Percentiles rank a stretch among this genome's conserved stretches.
Conservation (phyloP, 1,140 invertebrate species). For the Lasioglossum albipes region DNA sequence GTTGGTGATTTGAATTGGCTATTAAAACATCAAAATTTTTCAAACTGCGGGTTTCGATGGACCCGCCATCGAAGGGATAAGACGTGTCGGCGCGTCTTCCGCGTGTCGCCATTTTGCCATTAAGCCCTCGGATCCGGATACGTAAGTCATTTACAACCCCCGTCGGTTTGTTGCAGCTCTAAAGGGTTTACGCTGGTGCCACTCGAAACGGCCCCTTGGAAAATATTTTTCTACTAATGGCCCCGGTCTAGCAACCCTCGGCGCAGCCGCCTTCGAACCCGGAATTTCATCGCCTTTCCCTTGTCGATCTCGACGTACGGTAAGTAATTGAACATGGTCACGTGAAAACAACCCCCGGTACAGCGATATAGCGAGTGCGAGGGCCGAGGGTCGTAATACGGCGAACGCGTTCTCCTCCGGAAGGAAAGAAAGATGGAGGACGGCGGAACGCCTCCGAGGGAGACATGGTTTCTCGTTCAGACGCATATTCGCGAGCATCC, state of each 20-base stretch:
- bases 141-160: slow-evolving; percentile 62
- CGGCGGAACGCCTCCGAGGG: slow-evolving; percentile 52
- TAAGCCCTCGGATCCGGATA: slow-evolving; percentile 61
- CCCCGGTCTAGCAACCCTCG: slow-evolving; percentile 61
- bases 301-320: slow-evolving; percentile 16
- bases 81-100: not conserved
- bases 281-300: slow-evolving; percentile 42
- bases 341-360: slow-evolving; percentile 53
- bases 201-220: slow-evolving; percentile 64
- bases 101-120: slow-evolving; percentile 66
- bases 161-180: slow-evolving; percentile 29
- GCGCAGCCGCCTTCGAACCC: slow-evolving; percentile 38
- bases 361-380: slow-evolving; percentile 25
- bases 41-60: too few relatives aligned
- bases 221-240: slow-evolving; percentile 75
- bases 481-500: not conserved
- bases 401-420: slow-evolving; percentile 52
- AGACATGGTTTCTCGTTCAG: slow-evolving; percentile 21
- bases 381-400: slow-evolving; percentile 44
- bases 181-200: slow-evolving; percentile 52
- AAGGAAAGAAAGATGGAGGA: slow-evolving; percentile 64
- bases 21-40: too few relatives aligned
- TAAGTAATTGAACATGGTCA: slow-evolving; percentile 62
- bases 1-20: too few relatives aligned
- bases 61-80: too few relatives aligned